A percentile compares a stretch with the other conserved stretches of the same genome.
Evolutionary conservation across 2,113 vertebrate species (phyloP).

Genomic region (Peromyscus maniculatus): DNA sequence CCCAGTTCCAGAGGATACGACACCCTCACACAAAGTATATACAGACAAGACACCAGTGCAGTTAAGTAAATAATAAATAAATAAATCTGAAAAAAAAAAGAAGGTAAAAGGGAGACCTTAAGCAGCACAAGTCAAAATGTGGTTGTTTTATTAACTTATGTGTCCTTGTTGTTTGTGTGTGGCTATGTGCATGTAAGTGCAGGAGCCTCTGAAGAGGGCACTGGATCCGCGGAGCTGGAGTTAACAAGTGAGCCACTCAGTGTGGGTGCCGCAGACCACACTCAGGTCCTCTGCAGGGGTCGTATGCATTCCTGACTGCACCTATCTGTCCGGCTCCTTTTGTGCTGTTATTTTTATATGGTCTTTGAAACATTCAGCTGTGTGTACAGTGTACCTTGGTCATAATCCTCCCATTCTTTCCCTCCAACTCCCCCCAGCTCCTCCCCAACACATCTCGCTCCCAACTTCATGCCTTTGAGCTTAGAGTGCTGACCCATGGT

Average conservation of each 20-base stretch:
- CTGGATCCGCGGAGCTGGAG: neutral
- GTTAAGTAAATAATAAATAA: neutral
- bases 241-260: neutral
- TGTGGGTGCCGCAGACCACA: neutral
- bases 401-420: neutral
- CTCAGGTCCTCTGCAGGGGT: neutral
- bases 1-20: neutral
- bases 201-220: neutral
- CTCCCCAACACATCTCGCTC: neutral
- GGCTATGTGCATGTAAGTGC: neutral
- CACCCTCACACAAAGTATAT: neutral
- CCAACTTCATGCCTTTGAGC: neutral
- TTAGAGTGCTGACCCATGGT: neutral
- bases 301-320: neutral
- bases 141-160: neutral
- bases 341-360: neutral
- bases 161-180: neutral
- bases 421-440: neutral
- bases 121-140: neutral
- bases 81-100: neutral
- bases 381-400: neutral
- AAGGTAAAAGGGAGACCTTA: constrained; percentile 1
- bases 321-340: neutral
- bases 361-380: neutral
- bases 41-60: neutral